Evolutionary conservation across 2,888 invertebrate species (phyloP).

Genomic region (Drosophila mettleri): DNA sequence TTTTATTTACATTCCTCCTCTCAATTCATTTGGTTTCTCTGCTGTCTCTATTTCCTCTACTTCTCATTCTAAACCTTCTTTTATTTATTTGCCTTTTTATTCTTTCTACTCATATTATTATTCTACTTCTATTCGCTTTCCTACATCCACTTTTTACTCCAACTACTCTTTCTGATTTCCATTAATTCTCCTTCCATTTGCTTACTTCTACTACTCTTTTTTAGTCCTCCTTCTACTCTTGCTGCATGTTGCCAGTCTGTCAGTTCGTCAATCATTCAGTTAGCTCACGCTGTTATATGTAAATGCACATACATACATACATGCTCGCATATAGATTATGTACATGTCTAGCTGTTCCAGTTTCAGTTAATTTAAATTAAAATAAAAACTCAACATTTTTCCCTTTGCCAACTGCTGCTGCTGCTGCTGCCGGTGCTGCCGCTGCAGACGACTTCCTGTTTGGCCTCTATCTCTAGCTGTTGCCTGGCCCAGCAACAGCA

Average conservation of each 20-base stretch:
- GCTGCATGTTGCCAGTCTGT: neutral
- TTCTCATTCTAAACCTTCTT: no score
- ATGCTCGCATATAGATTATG: constrained; percentile 1
- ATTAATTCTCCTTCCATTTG: neutral
- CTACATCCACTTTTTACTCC: neutral
- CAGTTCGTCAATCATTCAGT: constrained; percentile 6
- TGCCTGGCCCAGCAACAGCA: constrained; percentile 13
- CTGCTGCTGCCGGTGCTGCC: neutral
- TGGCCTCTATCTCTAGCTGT: constrained; percentile 16
- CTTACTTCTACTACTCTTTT: neutral
- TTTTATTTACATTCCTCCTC: neutral
- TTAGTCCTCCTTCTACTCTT: neutral
- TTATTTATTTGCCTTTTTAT: no score
- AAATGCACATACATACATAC: neutral
- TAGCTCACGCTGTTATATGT: neutral
- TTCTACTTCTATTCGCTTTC: neutral
- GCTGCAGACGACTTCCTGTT: constrained; percentile 37
- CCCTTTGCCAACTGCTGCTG: constrained; percentile 9
- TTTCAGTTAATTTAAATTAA: constrained; percentile 29
- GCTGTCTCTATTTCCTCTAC: neutral
- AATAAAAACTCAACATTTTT: constrained; percentile 12
- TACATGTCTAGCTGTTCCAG: constrained; percentile 3
- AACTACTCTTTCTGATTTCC: neutral
- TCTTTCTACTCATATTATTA: neutral
- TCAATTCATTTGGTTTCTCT: neutral